Evolutionary conservation across 2,888 invertebrate genomes (phyloP).

Genomic region (Pedicia rivosa): DNA sequence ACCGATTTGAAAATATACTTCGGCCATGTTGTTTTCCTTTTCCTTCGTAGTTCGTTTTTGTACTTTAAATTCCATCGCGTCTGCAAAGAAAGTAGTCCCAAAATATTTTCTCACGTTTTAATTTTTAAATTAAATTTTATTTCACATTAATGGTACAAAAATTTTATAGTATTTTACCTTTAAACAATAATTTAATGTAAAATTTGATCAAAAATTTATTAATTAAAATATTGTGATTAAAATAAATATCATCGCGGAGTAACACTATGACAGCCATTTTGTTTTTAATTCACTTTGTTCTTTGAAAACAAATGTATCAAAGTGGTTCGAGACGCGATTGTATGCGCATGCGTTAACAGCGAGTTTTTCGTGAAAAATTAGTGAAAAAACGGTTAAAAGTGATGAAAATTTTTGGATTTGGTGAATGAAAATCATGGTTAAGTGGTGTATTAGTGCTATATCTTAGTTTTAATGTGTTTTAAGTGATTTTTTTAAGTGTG

Average conservation of each 20-base stretch:
- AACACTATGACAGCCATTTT: constrained; percentile 1
- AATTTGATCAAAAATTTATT: not conserved
- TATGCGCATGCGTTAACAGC: constrained; percentile 20
- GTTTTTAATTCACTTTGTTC: constrained; percentile 1
- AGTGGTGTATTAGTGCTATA: constrained; percentile 4
- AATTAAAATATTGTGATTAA: not conserved
- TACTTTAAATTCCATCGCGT: constrained; percentile 5
- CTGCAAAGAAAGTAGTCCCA: constrained; percentile 2
- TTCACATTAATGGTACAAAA: too few species aligned
- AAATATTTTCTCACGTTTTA: constrained; percentile 2
- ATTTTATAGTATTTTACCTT: too few species aligned
- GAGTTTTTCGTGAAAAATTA: too few species aligned
- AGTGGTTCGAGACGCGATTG: constrained; percentile 25
- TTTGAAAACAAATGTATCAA: constrained; percentile 12
- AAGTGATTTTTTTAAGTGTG: constrained; percentile 5
- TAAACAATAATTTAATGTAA: too few species aligned
- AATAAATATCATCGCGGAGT: constrained; percentile 1
- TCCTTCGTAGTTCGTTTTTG: too few species aligned
- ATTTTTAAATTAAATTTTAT: not conserved
- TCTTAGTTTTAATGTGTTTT: constrained; percentile 1
- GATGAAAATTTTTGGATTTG: not conserved
- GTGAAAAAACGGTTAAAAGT: not conserved
- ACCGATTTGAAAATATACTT: too few species aligned
- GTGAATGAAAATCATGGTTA: constrained; percentile 2
- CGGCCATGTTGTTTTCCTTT: too few species aligned